phyloP scores from a whole-genome alignment of 2,797 vertebrate genomes.

The Sebastes reedi region DNA sequence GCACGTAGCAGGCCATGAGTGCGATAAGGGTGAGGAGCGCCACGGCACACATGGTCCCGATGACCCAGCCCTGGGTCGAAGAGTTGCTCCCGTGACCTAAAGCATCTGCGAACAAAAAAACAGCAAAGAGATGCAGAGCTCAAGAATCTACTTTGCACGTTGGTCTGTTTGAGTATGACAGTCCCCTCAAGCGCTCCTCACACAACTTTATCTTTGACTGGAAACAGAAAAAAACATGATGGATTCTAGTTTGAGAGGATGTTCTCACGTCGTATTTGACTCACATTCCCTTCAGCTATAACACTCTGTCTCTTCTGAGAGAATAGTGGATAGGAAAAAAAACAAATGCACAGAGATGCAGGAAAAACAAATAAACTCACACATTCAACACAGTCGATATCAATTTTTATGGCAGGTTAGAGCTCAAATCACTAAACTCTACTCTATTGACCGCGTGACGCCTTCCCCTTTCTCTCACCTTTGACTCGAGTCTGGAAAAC shows the following conservation, averaged over 20 bases:
- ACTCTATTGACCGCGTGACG: slow-evolving; percentile 14
- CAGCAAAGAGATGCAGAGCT: slow-evolving; percentile 13
- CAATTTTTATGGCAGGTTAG: neutral
- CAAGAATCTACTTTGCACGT: neutral
- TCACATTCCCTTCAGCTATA: slow-evolving; percentile 37
- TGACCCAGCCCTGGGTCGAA: slow-evolving; percentile 89
- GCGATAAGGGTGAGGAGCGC: slow-evolving; percentile 87
- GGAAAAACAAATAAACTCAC: slow-evolving; percentile 7
- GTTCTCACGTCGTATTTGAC: slow-evolving; percentile 23
- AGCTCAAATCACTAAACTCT: slow-evolving; percentile 29
- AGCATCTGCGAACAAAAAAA: slow-evolving; percentile 72
- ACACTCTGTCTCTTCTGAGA: slow-evolving; percentile 15
- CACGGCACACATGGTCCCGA: slow-evolving; percentile 91
- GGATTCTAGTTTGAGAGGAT: slow-evolving; percentile 34
- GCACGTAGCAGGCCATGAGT: slow-evolving; percentile 90
- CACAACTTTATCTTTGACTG: slow-evolving; percentile 34
- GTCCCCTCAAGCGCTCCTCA: slow-evolving; percentile 9
- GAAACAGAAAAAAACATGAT: slow-evolving; percentile 30
- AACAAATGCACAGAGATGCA: slow-evolving; percentile 9
- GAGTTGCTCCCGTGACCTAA: slow-evolving; percentile 72
- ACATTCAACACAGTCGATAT: slow-evolving; percentile 12
- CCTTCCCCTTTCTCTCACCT: slow-evolving; percentile 85
- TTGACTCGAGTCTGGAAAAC: slow-evolving; percentile 92
- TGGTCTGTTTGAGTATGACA: neutral
- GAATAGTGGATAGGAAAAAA: slow-evolving; percentile 29